Evolutionary conservation across 2,113 vertebrate genomes (phyloP), one percentile per base, ranked within the genome.

Genomic region (Raja brachyura): DNA sequence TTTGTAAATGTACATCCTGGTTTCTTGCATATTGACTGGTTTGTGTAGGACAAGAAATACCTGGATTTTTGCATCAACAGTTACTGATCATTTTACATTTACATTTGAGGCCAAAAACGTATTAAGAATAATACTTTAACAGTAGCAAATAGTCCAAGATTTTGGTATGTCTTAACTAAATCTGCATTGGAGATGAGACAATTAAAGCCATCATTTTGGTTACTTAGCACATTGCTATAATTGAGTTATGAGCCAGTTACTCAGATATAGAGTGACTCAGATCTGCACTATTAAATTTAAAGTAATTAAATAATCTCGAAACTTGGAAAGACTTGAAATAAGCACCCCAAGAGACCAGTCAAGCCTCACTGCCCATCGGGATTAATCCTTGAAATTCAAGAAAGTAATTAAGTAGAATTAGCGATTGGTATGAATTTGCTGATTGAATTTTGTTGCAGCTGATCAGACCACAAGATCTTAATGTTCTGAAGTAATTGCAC

Each of bases 361-460:
- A 66, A 88, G 83, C 28, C 13, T 63, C 59, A 18, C n/a, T 88
- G 59, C 83, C 59, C 59, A 18, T 88, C 59, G 20, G 59, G 59
- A 88, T 63, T 88, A 88, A 88, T 63, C 61, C n/a, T 88, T 31
- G 13, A 33, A 11, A 63, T 16, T 33, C 14, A 63, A 88, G n/a
- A 63, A 88, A 88, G 83, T 88, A 66, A 66, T 88, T 88, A 88
- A 63, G 59, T 88, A 88, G 28, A 31, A 63, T 88, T 88, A n/a
- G 59, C 31, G 59, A 66, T 63, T 88, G 83, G 59, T 33, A 88
- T n/a, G n/a, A 66, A 88, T 88, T 88, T 88, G n/a, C 59, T 16
- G n/a, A 14, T 66, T 88, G n/a, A 88, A 88, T 88, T 88, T 88
- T 88, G 83, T 63, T 63, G 59, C 83, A 88, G n/a, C 83, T 66